Evolutionary conservation across 1,140 invertebrate species (phyloP), one percentile per base, ranked within the genome.

Genomic region (Druon quercuslanigerum): DNA sequence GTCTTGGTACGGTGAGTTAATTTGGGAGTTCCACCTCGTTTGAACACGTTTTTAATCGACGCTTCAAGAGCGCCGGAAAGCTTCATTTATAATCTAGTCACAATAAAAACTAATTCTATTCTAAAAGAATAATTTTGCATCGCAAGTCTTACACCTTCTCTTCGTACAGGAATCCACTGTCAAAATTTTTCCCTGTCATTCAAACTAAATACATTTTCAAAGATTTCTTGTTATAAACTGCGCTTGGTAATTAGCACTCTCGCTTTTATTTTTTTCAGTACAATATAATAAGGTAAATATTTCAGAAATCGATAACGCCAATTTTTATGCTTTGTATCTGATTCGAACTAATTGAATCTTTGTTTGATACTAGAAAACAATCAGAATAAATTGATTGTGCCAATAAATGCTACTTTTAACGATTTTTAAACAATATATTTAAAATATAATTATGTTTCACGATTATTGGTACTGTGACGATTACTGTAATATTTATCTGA

Each of bases 31-130:
- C 85, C 79, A 66, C 80, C 88, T 87, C 82, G 85, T 89, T 86
- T 90, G 83, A 83, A 88, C 83, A 87, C 87, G 89, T 90, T 91
- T 87, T 87, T 91, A 87, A 85, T 88, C 88, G 88, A 83, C 86
- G 86, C 83, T 87, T 86, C 82, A 4, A 3, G 81, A 84, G 81
- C 87, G 88, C 86, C 87, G 85, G 80, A 80, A 87, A 86, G 86
- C 86, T 89, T 88, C 86, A 88, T 90, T 91, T 91, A 89, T 91
- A 91, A 90, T 91, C 90, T 91, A 91, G 90, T 90, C 90, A 90
- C 89, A 90, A 91, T 91, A 90, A 91, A 90, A 91, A 87, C 85
- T 88, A 90, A 90, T 90, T 90, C 88, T 90, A 91, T 90, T 91
- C 89, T 91, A 90, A 78, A 57, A 73, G 66, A 70, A 71, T 71